Percentiles rank a stretch among this genome's conserved stretches.
Evolutionary conservation across 1,140 invertebrate species (phyloP).

Genomic region (Acromyrmex heyeri): DNA sequence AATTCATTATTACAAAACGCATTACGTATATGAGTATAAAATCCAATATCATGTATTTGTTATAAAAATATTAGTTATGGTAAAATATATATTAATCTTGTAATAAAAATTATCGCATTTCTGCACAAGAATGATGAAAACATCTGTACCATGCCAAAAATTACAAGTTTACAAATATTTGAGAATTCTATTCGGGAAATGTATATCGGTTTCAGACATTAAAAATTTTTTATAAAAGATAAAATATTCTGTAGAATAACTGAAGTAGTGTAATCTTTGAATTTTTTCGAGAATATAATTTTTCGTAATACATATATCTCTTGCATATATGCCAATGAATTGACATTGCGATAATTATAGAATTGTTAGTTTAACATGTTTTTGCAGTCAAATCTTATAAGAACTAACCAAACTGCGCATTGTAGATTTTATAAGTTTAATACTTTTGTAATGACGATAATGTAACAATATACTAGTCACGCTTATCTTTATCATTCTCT

Average conservation of each 20-base stretch:
- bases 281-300: conserved; percentile 50
- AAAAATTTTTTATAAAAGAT: conserved; percentile 21
- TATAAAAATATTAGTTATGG: conserved; percentile 52
- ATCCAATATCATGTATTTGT: conserved; percentile 48
- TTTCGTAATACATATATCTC: neutral
- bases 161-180: conserved; percentile 18
- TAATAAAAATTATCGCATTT: conserved; percentile 45
- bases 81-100: conserved; percentile 56
- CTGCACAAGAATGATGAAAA: neutral
- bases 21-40: conserved; percentile 43
- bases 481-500: conserved; percentile 52
- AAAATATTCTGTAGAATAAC: conserved; percentile 40
- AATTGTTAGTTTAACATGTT: conserved; percentile 40
- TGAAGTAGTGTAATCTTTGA: conserved; percentile 27
- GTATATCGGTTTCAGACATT: conserved; percentile 17
- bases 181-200: neutral
- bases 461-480: conserved; percentile 72
- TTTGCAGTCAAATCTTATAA: conserved; percentile 47
- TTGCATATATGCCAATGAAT: conserved; percentile 48
- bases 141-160: conserved; percentile 30
- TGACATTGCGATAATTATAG: conserved; percentile 48
- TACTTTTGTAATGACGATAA: conserved; percentile 68
- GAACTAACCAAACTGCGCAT: conserved; percentile 46
- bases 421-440: conserved; percentile 65
- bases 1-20: conserved; percentile 54